A percentile compares a stretch with the other conserved stretches of the same genome.
Conservation (phyloP, 1,140 invertebrate genomes). For the Aethina tumida region DNA sequence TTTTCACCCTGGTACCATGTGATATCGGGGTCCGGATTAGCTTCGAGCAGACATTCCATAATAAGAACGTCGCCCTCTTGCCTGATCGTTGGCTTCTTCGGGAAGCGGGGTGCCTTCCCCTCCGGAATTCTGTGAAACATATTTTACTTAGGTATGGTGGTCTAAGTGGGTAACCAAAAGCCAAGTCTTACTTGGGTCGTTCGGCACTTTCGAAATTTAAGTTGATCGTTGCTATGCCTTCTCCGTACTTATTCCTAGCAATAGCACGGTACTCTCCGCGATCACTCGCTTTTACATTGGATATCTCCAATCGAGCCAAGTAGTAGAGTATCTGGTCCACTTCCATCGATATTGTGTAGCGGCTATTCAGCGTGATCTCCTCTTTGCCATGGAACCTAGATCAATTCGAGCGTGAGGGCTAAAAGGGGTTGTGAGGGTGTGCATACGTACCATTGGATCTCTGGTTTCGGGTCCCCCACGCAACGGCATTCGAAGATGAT, state of each 20-base stretch:
- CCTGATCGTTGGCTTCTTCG: slow-evolving; percentile 93
- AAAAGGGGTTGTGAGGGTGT: slow-evolving; percentile 4
- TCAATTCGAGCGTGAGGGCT: slow-evolving; percentile 7
- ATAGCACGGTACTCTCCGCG: slow-evolving; percentile 88
- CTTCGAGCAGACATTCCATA: slow-evolving; percentile 93
- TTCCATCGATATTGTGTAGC: slow-evolving; percentile 68
- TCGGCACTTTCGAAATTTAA: slow-evolving; percentile 87
- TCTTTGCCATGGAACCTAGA: slow-evolving; percentile 76
- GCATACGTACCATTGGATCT: slow-evolving; percentile 75
- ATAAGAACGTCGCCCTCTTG: slow-evolving; percentile 89
- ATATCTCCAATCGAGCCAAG: slow-evolving; percentile 75
- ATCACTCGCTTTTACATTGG: slow-evolving; percentile 71
- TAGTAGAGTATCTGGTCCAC: slow-evolving; percentile 84
- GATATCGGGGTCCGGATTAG: slow-evolving; percentile 89
- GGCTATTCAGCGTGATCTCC: slow-evolving; percentile 62
- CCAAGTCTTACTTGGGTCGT: slow-evolving; percentile 67
- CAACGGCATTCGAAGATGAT: slow-evolving; percentile 93
- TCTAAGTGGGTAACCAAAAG: not conserved
- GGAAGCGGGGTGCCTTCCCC: slow-evolving; percentile 90
- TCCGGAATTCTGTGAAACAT: slow-evolving; percentile 71
- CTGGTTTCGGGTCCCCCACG: slow-evolving; percentile 88
- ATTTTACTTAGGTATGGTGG: no score
- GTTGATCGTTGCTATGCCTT: slow-evolving; percentile 89
- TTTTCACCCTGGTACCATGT: slow-evolving; percentile 88
- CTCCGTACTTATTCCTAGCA: slow-evolving; percentile 85